A percentile compares a stretch with the other conserved stretches of the same genome.
phyloP scores from a whole-genome alignment of 1,140 invertebrate species.

The Hetaerina americana region DNA sequence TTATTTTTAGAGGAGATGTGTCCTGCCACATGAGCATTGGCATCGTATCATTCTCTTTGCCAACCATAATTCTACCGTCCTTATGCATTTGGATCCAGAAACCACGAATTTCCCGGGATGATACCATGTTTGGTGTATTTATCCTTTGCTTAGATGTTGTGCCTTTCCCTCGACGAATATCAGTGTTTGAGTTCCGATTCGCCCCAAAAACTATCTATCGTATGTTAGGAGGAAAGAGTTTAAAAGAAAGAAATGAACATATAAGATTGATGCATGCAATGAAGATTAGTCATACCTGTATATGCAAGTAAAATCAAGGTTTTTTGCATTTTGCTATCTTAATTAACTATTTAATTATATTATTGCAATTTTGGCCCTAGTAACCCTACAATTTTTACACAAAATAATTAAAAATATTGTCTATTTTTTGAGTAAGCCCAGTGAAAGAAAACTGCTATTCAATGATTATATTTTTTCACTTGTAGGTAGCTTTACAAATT shows the following conservation, averaged over 20 bases:
- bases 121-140: constrained; percentile 34
- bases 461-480: too few species aligned
- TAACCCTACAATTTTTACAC: too few species aligned
- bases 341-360: too few species aligned
- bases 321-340: neutral
- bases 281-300: neutral
- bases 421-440: too few species aligned
- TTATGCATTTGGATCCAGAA: constrained; percentile 36
- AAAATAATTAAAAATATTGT: too few species aligned
- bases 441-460: too few species aligned
- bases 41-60: constrained; percentile 35
- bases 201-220: constrained; percentile 45
- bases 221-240: neutral
- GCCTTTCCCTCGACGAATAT: constrained; percentile 37
- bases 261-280: neutral
- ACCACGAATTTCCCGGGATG: constrained; percentile 32
- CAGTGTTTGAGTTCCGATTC: constrained; percentile 41
- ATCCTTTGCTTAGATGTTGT: constrained; percentile 30
- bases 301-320: constrained; percentile 26
- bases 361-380: too few species aligned
- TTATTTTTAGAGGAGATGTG: constrained; percentile 33
- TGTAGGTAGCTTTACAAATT: too few species aligned
- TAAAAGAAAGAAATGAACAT: neutral
- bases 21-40: constrained; percentile 39
- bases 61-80: constrained; percentile 39